Evolutionary conservation across 2,888 invertebrate genomes (phyloP).

Genomic region (Lobophora halterata): DNA sequence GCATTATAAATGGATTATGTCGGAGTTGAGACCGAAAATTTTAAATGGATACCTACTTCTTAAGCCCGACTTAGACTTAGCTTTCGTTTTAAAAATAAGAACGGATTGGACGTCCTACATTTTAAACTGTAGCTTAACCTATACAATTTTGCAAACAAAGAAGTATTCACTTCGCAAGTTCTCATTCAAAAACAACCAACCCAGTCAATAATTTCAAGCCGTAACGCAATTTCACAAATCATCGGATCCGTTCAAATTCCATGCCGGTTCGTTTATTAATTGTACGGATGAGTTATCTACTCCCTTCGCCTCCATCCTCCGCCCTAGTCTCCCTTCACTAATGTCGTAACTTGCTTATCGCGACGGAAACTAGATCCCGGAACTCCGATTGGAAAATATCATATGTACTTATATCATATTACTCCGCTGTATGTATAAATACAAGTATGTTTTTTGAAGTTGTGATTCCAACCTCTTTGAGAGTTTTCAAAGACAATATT

Average conservation of each 20-base stretch:
- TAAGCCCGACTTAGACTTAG: too few relatives aligned
- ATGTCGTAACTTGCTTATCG: conserved; percentile 73
- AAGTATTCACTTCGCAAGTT: neutral
- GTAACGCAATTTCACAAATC: conserved; percentile 54
- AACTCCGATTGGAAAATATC: conserved; percentile 66
- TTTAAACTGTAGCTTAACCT: too few relatives aligned
- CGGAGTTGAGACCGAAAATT: too few relatives aligned
- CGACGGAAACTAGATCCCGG: conserved; percentile 69
- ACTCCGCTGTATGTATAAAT: too few relatives aligned
- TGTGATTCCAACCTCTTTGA: too few relatives aligned
- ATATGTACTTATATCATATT: conserved; percentile 58
- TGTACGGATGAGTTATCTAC: conserved; percentile 56
- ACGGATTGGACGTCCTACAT: too few relatives aligned
- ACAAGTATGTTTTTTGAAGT: too few relatives aligned
- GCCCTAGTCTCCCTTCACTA: conserved; percentile 44
- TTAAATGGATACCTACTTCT: too few relatives aligned
- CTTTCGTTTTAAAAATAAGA: too few relatives aligned
- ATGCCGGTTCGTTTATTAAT: conserved; percentile 69
- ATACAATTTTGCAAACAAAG: neutral
- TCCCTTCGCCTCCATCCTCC: conserved; percentile 28
- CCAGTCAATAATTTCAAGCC: conserved; percentile 23
- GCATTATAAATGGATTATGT: too few relatives aligned
- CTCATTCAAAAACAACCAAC: conserved; percentile 1
- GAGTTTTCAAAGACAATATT: too few relatives aligned
- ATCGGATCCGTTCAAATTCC: conserved; percentile 58